These are phyloP conservation scores for Pyrrhura leucotis DNA, from an alignment of 2,797 vertebrate genomes.

Conservation along the genomic window DNA sequence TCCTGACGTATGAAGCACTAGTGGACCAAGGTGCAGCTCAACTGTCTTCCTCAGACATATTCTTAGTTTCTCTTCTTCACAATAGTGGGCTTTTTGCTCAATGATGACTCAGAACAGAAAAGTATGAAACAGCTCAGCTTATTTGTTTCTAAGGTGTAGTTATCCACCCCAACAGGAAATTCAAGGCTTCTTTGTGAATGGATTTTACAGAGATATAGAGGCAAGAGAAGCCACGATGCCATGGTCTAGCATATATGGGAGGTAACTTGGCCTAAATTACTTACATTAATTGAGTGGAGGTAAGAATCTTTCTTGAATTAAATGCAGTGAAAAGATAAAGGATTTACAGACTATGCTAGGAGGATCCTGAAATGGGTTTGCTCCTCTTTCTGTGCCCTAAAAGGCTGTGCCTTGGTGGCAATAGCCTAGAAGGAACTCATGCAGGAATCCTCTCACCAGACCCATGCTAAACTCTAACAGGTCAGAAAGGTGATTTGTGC, in stretches of 20 bases:
- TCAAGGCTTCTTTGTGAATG: background rate
- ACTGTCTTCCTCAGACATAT: background rate
- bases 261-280: background rate
- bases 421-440: rapidly evolving
- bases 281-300: background rate
- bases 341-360: background rate
- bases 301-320: background rate
- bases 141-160: background rate
- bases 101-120: slow-evolving; percentile 6
- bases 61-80: background rate
- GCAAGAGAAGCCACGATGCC: background rate
- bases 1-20: background rate
- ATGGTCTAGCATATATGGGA: background rate
- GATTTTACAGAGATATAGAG: background rate
- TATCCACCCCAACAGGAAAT: slow-evolving; percentile 20
- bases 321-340: background rate
- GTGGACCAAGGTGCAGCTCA: background rate
- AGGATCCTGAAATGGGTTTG: background rate
- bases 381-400: background rate
- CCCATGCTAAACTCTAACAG: background rate
- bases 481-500: background rate
- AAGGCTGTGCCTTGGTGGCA: rapidly evolving
- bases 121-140: background rate
- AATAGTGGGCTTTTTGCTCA: background rate
- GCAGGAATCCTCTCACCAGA: background rate